Evolutionary conservation across 2,797 vertebrate genomes (phyloP).

Genomic region (Atherinosoma microstoma): DNA sequence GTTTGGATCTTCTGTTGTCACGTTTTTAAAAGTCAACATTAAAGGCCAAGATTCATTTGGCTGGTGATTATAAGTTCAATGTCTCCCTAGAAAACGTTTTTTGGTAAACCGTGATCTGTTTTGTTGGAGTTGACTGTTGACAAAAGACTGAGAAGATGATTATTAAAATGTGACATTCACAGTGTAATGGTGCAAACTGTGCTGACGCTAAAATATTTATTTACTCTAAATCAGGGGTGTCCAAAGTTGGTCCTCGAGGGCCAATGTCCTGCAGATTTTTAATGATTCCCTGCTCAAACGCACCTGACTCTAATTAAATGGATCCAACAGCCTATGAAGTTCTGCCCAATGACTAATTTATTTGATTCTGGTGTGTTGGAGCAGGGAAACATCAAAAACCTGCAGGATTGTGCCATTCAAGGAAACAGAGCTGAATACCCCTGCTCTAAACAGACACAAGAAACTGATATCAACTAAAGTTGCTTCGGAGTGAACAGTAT

Average conservation of each 20-base stretch:
- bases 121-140: conserved; percentile 20
- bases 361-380: too few species aligned
- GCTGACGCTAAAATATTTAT: not conserved
- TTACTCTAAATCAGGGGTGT: conserved; percentile 7
- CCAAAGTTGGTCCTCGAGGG: too few species aligned
- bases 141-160: not conserved
- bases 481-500: conserved; percentile 13
- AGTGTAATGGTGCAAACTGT: not conserved
- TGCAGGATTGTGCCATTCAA: too few species aligned
- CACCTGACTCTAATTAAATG: too few species aligned
- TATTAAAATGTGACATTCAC: not conserved
- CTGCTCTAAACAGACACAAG: not conserved
- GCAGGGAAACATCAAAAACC: too few species aligned
- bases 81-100: conserved; percentile 18
- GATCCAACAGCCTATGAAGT: too few species aligned
- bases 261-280: too few species aligned
- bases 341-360: too few species aligned
- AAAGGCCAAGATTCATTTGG: conserved; percentile 10
- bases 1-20: conserved; percentile 29
- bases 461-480: conserved; percentile 2
- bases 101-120: not conserved
- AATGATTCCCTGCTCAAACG: too few species aligned
- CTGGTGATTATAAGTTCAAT: not conserved
- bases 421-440: too few species aligned
- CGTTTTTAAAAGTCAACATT: conserved; percentile 33